Evolutionary conservation across 2,113 vertebrate species (phyloP).

Genomic region (Labeo catla): DNA sequence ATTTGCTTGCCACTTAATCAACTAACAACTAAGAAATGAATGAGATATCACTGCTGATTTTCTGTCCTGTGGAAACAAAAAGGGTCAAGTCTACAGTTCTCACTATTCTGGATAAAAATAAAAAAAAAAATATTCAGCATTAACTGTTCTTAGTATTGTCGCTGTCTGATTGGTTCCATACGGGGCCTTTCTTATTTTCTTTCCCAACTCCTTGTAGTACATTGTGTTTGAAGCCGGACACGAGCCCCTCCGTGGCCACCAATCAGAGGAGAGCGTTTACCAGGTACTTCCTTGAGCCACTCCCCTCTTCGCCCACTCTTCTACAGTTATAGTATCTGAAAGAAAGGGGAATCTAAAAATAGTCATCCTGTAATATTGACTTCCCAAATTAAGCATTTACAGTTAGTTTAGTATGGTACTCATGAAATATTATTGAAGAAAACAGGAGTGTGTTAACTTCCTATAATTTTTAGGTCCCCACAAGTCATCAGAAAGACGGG

Average conservation of each 20-base stretch:
- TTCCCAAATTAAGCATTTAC: not conserved
- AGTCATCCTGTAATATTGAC: no score
- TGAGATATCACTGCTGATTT: not conserved
- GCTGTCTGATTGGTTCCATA: slow-evolving; percentile 31
- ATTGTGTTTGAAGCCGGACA: slow-evolving; percentile 99
- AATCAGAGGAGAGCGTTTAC: slow-evolving; percentile 99
- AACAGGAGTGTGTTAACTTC: slow-evolving; percentile 45
- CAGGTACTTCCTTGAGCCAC: slow-evolving; percentile 87
- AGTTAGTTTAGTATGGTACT: not conserved
- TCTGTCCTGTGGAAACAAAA: not conserved
- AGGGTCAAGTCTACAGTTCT: not conserved
- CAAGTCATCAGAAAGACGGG: slow-evolving; percentile 99
- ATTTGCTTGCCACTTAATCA: not conserved
- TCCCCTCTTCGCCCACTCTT: slow-evolving; percentile 49
- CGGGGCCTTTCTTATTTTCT: slow-evolving; percentile 55
- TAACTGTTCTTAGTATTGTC: slow-evolving; percentile 28
- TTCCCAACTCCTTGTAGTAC: slow-evolving; percentile 81
- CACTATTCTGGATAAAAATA: not conserved
- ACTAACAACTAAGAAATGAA: not conserved
- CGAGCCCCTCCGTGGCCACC: slow-evolving; percentile 94
- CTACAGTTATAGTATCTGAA: slow-evolving; percentile 36
- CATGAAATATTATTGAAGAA: not conserved
- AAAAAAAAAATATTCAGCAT: not conserved
- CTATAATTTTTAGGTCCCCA: slow-evolving; percentile 85
- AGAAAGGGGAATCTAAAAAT: not conserved